phyloP scores from a whole-genome alignment of 2,888 invertebrate species.

The Iphiclides podalirius region DNA sequence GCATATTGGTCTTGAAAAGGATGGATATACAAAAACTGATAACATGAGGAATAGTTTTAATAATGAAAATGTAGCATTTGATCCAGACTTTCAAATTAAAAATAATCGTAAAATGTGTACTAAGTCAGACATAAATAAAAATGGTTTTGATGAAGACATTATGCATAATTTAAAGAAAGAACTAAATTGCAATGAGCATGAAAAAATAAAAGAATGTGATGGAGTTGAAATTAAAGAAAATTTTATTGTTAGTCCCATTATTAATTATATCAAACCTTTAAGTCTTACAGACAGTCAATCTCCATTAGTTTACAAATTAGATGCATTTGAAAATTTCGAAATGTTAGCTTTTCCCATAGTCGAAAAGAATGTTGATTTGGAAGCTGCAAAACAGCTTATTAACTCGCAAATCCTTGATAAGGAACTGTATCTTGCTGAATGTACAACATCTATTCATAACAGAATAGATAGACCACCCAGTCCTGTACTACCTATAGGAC shows the following conservation, averaged over 20 bases:
- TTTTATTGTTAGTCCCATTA: conserved; percentile 44
- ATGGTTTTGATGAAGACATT: neutral
- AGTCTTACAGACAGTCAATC: conserved; percentile 28
- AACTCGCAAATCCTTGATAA: conserved; percentile 55
- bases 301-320: conserved; percentile 48
- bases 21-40: neutral
- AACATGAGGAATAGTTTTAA: conserved; percentile 6
- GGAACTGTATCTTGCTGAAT: conserved; percentile 34
- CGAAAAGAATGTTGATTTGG: conserved; percentile 39
- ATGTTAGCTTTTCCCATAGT: conserved; percentile 48
- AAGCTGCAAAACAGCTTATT: conserved; percentile 47
- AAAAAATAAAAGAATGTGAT: no score
- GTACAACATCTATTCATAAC: neutral
- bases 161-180: neutral
- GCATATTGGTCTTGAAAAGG: conserved; percentile 11
- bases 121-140: neutral
- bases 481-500: conserved; percentile 6
- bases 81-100: neutral
- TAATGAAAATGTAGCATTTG: neutral
- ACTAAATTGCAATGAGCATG: neutral
- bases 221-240: neutral
- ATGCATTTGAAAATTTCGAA: conserved; percentile 64
- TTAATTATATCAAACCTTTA: conserved; percentile 35
- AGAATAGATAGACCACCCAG: neutral
- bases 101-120: neutral